Base-by-base conservation (phyloP, 2,888 invertebrate genomes). In the Epinotia demarniana region DNA sequence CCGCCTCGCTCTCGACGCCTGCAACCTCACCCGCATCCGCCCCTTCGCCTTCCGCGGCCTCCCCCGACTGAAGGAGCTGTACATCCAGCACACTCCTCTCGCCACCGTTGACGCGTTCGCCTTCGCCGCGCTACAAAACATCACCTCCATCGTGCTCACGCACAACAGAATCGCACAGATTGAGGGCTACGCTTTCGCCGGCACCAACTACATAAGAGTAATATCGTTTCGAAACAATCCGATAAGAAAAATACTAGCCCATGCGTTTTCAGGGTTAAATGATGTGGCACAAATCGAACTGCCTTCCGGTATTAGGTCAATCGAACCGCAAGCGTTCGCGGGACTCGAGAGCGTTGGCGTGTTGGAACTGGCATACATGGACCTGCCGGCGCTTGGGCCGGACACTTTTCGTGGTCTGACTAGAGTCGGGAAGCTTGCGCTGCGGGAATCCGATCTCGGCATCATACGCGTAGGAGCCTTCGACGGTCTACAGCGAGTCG, bases 1-100 rank as follows among this genome's bases (percentile, higher is more conserved):
- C 79, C 97, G 98, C 83, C 95, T 99, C 66, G 97, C 96, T 16
- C 95, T 99, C 82, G 98, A 98, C 88, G 97, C 97, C 80, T 99
- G 99, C 94, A 97, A 98, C 89, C 97, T 99, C 80, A 96, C 96
- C 69, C 95, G 95, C 78, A 97, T 98, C 81, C 89, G 97, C 82
- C 97, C 97, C 69, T 97, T 98, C 88, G 97, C 98, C 71, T 98
- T 99, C 90, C 96, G 97, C 43, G 98, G 98, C 12, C 90, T 98
- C 72, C 96, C 96, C 5, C 95, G 97, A 16, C 95, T 99, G 9
- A 95, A 95, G 84, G 97, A 96, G 85, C 95, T 98, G 58, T 97
- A 97, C 81, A 97, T 99, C 80, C 98, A 98, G 85, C 96, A 98
- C 83, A 98, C 98, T 13, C 97, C 97, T 2, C 92, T 99, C 71